phyloP scores from a whole-genome alignment of 2,888 invertebrate species.

The Graphium colonna region DNA sequence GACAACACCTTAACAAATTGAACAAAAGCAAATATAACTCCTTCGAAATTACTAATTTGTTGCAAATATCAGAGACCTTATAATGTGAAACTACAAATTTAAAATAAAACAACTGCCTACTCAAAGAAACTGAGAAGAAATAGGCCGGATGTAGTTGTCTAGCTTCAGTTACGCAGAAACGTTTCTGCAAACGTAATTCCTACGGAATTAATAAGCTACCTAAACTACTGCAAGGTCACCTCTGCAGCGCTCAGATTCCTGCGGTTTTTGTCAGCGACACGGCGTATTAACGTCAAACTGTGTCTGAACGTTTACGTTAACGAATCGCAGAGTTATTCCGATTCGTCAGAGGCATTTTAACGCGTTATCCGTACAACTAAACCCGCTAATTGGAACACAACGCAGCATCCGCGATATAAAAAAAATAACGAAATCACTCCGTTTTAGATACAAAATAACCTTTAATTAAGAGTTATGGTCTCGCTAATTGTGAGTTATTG shows the following conservation, averaged over 20 bases:
- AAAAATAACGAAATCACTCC: slow-evolving; percentile 11
- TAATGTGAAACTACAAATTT: neutral
- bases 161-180: neutral
- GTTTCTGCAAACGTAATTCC: neutral
- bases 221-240: neutral
- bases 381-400: slow-evolving; percentile 13
- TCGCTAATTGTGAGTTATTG: slow-evolving; percentile 13
- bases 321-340: slow-evolving; percentile 16
- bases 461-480: slow-evolving; percentile 15
- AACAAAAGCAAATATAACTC: neutral
- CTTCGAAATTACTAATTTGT: neutral
- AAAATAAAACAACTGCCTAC: too few species aligned
- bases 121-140: too few species aligned
- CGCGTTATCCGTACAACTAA: slow-evolving; percentile 9
- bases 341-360: slow-evolving; percentile 6
- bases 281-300: slow-evolving; percentile 11
- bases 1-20: neutral
- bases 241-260: slow-evolving; percentile 3
- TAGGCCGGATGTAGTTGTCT: neutral
- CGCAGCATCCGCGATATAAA: slow-evolving; percentile 2
- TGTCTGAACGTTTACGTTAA: slow-evolving; percentile 18
- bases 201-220: neutral
- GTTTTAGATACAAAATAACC: slow-evolving; percentile 10
- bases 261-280: slow-evolving; percentile 5
- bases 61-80: neutral